Conservation (phyloP, 2,888 invertebrate species). For the Halictus ligatus region DNA sequence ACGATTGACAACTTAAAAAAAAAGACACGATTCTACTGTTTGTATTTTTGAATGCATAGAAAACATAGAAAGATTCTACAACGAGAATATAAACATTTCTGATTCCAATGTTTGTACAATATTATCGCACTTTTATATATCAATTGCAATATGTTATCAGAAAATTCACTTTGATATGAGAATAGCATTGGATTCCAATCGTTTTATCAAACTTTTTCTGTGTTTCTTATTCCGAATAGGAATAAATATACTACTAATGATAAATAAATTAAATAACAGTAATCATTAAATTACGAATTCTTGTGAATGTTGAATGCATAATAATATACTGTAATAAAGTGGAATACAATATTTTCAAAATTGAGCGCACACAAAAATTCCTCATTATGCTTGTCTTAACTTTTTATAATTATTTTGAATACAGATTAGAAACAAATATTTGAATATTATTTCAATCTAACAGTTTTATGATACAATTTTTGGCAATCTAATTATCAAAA, state of each 20-base stretch:
- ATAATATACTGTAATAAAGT: no score
- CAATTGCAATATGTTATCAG: background rate
- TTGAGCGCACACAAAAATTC: no score
- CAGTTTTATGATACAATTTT: background rate
- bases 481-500: background rate
- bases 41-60: background rate
- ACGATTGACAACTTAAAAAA: conserved; percentile 37
- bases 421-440: background rate
- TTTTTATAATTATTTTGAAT: background rate
- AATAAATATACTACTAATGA: no score
- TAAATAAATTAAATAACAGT: no score
- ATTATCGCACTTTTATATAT: background rate
- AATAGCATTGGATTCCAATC: background rate
- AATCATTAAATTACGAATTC: no score
- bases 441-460: background rate
- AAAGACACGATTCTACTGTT: background rate
- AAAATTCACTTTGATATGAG: background rate
- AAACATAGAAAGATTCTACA: conserved; percentile 54
- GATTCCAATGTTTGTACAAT: background rate
- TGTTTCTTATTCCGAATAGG: background rate
- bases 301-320: no score
- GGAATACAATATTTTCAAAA: no score
- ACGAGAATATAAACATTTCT: conserved; percentile 35
- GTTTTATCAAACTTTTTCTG: background rate
- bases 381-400: background rate